Percentiles rank a stretch among this genome's conserved stretches.
phyloP scores from a whole-genome alignment of 2,797 vertebrate genomes.

The Syncerus caffer region DNA sequence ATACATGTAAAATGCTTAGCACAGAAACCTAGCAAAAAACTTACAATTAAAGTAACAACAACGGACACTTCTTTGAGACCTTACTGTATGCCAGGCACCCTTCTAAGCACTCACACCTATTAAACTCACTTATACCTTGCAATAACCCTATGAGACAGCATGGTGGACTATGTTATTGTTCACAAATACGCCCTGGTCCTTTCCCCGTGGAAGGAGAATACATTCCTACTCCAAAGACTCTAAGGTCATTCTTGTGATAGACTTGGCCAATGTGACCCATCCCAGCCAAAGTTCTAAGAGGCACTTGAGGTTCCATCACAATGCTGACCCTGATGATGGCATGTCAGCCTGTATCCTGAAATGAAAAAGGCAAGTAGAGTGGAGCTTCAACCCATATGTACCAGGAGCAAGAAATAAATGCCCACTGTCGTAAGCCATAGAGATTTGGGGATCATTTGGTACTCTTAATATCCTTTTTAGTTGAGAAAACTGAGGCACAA shows the following conservation, averaged over 20 bases:
- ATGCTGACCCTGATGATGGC: neutral
- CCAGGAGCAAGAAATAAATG: neutral
- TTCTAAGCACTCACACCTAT: neutral
- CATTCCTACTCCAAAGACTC: neutral
- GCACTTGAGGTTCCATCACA: neutral
- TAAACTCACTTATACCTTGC: neutral
- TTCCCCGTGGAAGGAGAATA: neutral
- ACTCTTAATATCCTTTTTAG: neutral
- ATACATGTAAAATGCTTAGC: neutral
- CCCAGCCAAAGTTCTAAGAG: neutral
- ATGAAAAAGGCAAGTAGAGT: neutral
- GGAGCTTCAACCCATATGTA: neutral
- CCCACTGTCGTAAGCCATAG: neutral
- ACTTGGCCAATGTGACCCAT: neutral
- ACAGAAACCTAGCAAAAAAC: neutral
- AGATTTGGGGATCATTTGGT: neutral
- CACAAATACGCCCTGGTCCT: neutral
- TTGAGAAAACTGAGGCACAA: neutral
- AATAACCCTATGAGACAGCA: neutral
- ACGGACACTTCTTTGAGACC: neutral
- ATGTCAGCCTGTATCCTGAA: neutral
- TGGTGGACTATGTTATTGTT: neutral
- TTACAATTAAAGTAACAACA: neutral
- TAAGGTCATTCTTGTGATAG: neutral
- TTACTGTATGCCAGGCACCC: neutral